Evolutionary conservation across 2,888 invertebrate genomes (phyloP).

Genomic region (Drosophila sordidula): DNA sequence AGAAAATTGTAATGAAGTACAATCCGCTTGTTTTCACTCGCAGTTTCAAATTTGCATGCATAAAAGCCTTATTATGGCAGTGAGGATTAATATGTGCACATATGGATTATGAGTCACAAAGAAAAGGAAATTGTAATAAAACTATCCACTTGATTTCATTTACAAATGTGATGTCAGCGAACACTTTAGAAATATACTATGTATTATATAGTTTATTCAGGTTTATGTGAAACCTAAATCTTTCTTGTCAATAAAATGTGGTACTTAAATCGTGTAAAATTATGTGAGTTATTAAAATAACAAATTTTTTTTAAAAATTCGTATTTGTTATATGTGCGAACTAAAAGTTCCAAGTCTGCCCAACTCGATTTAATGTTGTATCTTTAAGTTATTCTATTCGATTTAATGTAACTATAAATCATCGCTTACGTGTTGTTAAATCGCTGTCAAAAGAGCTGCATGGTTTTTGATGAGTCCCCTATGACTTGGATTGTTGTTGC

Average conservation of each 20-base stretch:
- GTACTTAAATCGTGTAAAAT: too few species aligned
- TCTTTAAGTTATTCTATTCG: neutral
- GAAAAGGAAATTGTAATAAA: neutral
- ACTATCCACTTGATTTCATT: too few species aligned
- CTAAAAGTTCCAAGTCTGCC: neutral
- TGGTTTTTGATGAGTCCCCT: constrained; percentile 6
- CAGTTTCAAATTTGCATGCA: neutral
- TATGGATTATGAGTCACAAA: neutral
- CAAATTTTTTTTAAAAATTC: too few species aligned
- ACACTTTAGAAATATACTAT: neutral
- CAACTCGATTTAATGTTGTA: neutral
- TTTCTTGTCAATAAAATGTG: neutral
- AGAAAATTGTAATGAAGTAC: neutral
- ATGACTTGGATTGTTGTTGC: constrained; percentile 1
- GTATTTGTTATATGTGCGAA: neutral
- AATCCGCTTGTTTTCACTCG: neutral
- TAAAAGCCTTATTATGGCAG: neutral
- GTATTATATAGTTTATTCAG: too few species aligned
- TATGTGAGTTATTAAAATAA: too few species aligned
- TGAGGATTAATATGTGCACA: neutral
- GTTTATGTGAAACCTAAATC: neutral
- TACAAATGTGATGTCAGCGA: neutral
- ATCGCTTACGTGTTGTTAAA: constrained; percentile 11
- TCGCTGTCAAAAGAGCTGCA: constrained; percentile 7
- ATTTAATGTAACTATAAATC: neutral